Evolutionary conservation across 2,113 vertebrate genomes (phyloP).

Genomic region (Rhinoptilus africanus): DNA sequence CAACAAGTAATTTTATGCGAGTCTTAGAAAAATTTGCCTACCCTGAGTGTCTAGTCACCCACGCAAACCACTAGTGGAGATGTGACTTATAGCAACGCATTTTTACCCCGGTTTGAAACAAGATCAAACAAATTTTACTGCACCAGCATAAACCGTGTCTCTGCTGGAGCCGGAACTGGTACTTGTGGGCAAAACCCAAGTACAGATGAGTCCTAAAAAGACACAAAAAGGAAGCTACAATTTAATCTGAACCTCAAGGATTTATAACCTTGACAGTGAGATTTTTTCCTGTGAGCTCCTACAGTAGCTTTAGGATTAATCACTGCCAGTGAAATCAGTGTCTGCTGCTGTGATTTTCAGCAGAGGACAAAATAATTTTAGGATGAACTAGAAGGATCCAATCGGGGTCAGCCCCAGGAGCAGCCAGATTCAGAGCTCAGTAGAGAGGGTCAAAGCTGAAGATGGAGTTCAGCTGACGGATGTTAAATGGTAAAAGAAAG

Average conservation of each 20-base stretch:
- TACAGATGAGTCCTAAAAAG: background rate
- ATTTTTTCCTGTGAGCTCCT: background rate
- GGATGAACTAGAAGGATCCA: background rate
- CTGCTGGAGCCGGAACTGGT: background rate
- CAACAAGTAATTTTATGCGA: background rate
- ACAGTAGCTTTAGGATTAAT: background rate
- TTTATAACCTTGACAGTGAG: background rate
- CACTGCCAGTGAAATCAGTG: background rate
- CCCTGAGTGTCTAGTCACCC: constrained; percentile 33
- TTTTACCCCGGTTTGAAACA: constrained; percentile 10
- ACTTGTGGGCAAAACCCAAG: background rate
- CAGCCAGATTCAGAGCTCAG: background rate
- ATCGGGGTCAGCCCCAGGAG: background rate
- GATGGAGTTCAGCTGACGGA: background rate
- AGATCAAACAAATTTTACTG: constrained; percentile 30
- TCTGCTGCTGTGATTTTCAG: background rate
- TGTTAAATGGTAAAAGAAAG: background rate
- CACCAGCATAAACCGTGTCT: background rate
- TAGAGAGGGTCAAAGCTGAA: background rate
- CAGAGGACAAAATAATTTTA: background rate
- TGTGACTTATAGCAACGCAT: constrained; percentile 38
- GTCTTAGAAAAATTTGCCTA: constrained; percentile 37
- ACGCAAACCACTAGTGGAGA: constrained; percentile 36
- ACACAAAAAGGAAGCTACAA: background rate
- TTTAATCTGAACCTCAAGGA: background rate